These are phyloP conservation scores for Sterrhoptilus dennistouni DNA, from an alignment of 2,113 vertebrate genomes.

Conservation along the genomic window DNA sequence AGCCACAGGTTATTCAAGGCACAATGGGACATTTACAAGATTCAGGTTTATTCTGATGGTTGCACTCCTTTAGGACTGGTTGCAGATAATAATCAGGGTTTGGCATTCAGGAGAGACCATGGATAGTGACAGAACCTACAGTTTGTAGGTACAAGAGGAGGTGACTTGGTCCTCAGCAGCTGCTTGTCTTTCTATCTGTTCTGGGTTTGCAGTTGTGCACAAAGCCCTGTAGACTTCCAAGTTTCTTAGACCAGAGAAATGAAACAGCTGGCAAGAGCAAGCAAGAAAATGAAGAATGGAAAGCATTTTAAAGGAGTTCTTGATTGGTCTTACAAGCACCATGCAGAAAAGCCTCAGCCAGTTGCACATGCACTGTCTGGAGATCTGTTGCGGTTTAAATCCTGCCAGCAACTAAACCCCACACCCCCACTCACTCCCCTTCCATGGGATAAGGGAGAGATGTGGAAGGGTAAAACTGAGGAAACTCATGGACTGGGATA, in stretches of 20 bases:
- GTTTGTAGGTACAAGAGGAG: neutral
- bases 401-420: neutral
- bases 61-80: neutral
- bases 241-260: neutral
- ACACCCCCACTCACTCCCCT: neutral
- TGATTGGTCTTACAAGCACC: neutral
- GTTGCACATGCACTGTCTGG: neutral
- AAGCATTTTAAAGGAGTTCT: neutral
- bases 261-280: neutral
- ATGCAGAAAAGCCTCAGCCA: neutral
- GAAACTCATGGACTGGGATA: neutral
- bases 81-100: neutral
- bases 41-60: neutral
- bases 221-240: neutral
- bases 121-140: neutral
- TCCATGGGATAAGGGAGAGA: neutral
- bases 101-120: neutral
- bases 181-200: neutral
- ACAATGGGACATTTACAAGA: neutral
- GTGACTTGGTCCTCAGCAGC: neutral
- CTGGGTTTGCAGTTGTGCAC: neutral
- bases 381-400: neutral
- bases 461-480: neutral
- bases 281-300: neutral
- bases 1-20: neutral